Evolutionary conservation across 2,113 vertebrate species (phyloP).

Genomic region (Rissa tridactyla): DNA sequence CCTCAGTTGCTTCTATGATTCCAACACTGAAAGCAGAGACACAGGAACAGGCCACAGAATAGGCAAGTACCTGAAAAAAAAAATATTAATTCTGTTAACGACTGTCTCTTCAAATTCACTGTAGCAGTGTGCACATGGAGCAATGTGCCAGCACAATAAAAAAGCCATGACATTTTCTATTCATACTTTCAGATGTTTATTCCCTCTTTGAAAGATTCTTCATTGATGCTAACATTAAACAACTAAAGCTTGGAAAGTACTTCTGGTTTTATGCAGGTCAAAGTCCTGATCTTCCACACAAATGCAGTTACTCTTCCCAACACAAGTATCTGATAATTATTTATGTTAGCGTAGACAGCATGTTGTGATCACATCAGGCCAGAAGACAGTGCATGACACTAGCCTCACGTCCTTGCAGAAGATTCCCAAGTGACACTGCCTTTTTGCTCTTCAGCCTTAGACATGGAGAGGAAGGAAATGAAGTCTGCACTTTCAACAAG

Average conservation of each 20-base stretch:
- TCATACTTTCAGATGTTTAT: not conserved
- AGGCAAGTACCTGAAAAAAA: conserved; percentile 83
- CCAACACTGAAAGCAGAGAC: conserved; percentile 86
- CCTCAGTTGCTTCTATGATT: conserved; percentile 81
- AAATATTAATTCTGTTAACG: not conserved
- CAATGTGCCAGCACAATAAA: not conserved
- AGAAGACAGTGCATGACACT: not conserved
- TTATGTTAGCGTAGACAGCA: not conserved
- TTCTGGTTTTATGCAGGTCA: not conserved
- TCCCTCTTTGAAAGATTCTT: not conserved
- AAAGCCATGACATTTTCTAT: not conserved
- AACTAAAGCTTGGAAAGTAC: not conserved
- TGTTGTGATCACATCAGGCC: not conserved
- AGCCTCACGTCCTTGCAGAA: not conserved
- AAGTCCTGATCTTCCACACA: not conserved
- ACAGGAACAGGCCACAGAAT: conserved; percentile 84
- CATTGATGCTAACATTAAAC: not conserved
- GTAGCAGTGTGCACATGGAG: not conserved
- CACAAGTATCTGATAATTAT: not conserved
- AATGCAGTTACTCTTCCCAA: not conserved
- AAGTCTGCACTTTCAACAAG: not conserved
- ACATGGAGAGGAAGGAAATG: not conserved
- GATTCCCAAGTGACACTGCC: not conserved
- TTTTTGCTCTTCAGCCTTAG: not conserved
- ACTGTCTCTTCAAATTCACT: not conserved